Percentiles rank a stretch among this genome's conserved stretches.
phyloP scores from a whole-genome alignment of 1,140 invertebrate species.

The Oppia nitens region DNA sequence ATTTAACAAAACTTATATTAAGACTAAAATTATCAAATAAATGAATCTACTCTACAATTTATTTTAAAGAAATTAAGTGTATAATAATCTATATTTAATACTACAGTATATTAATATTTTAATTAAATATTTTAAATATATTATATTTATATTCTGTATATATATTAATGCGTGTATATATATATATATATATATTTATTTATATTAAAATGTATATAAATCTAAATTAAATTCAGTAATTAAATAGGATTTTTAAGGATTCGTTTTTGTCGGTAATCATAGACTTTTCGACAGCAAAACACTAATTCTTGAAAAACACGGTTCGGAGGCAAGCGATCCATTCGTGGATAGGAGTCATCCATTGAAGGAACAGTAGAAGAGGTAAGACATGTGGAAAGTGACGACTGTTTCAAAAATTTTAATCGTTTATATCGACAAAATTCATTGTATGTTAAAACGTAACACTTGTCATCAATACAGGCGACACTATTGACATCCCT shows the following conservation, averaged over 20 bases:
- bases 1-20: no score
- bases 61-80: no score
- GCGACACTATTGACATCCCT: slow-evolving; percentile 84
- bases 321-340: slow-evolving; percentile 44
- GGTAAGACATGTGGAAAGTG: slow-evolving; percentile 18
- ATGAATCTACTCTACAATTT: no score
- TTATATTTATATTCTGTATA: neutral
- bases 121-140: no score
- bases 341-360: slow-evolving; percentile 34
- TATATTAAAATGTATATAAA: no score
- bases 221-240: no score
- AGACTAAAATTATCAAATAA: no score
- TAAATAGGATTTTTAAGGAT: slow-evolving; percentile 24
- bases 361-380: slow-evolving; percentile 38
- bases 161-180: neutral
- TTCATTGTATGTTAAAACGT: slow-evolving; percentile 87
- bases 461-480: slow-evolving; percentile 95
- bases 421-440: slow-evolving; percentile 62
- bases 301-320: slow-evolving; percentile 66
- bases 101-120: no score
- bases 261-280: slow-evolving; percentile 66
- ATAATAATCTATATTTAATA: no score
- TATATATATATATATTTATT: no score
- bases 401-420: neutral
- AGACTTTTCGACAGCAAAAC: slow-evolving; percentile 81